Evolutionary conservation across 2,113 vertebrate genomes (phyloP).

Genomic region (Pimephales promelas): DNA sequence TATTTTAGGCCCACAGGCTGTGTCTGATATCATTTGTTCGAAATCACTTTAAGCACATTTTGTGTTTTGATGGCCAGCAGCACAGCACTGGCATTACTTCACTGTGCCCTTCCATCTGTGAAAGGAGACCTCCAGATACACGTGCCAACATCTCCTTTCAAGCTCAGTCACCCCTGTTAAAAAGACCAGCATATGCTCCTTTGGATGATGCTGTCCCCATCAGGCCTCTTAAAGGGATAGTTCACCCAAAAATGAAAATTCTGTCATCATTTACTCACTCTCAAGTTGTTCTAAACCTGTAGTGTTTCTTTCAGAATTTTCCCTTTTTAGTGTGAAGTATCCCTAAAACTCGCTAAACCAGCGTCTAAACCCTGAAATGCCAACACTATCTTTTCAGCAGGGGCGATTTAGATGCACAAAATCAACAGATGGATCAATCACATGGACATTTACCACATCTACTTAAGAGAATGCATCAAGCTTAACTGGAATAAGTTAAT

Average conservation of each 20-base stretch:
- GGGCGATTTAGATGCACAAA: neutral
- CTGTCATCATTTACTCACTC: too few species aligned
- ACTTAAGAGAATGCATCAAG: conserved; percentile 18
- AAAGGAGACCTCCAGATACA: conserved; percentile 27
- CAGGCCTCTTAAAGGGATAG: neutral
- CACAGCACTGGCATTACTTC: conserved; percentile 40
- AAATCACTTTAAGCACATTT: neutral
- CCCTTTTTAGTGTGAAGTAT: too few species aligned
- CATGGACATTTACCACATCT: neutral
- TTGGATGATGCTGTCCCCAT: neutral
- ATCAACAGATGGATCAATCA: conserved; percentile 38
- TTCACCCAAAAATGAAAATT: too few species aligned
- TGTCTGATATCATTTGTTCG: conserved; percentile 30
- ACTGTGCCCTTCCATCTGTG: conserved; percentile 51
- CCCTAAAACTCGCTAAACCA: neutral
- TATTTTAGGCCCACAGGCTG: neutral
- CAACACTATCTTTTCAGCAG: neutral
- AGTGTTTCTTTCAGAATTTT: too few species aligned
- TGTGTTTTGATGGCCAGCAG: conserved; percentile 32
- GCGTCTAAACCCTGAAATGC: neutral
- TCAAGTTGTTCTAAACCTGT: too few species aligned
- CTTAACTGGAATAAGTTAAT: conserved; percentile 33
- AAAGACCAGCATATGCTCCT: conserved; percentile 26
- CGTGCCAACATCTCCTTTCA: conserved; percentile 29
- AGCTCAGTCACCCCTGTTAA: conserved; percentile 26